phyloP scores from a whole-genome alignment of 1,140 invertebrate species.

The Drosophila sp. region DNA sequence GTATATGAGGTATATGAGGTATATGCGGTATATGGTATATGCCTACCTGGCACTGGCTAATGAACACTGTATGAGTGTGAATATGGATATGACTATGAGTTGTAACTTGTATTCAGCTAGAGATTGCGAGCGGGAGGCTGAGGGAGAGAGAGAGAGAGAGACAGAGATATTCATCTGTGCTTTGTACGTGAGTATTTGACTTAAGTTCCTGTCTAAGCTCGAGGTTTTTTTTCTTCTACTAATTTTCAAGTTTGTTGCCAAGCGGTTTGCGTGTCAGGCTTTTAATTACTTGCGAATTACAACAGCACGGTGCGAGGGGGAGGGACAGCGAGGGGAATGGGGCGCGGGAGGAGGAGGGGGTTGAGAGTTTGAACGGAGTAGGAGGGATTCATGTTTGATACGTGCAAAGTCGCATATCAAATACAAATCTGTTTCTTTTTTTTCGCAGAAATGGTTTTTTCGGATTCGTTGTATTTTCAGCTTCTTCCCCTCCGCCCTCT shows the following conservation, averaged over 20 bases:
- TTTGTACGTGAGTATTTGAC: slow-evolving; percentile 32
- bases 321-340: not conserved
- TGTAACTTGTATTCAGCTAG: slow-evolving; percentile 34
- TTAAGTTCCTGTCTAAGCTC: slow-evolving; percentile 64
- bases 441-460: slow-evolving; percentile 52
- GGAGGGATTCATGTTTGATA: slow-evolving; percentile 44
- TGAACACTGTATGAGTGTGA: slow-evolving; percentile 12
- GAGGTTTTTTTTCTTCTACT: slow-evolving; percentile 15
- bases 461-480: no score
- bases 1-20: not conserved
- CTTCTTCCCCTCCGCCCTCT: not conserved
- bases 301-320: slow-evolving; percentile 55
- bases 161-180: slow-evolving; percentile 8
- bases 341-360: not conserved
- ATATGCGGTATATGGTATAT: not conserved
- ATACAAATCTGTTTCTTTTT: slow-evolving; percentile 46
- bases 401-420: slow-evolving; percentile 63
- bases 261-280: slow-evolving; percentile 52
- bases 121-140: no score
- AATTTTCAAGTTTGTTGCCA: slow-evolving; percentile 67
- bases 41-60: slow-evolving; percentile 26
- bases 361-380: not conserved
- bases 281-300: slow-evolving; percentile 80
- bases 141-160: slow-evolving; percentile 10
- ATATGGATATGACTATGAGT: slow-evolving; percentile 20